Base-by-base conservation (phyloP, 2,797 vertebrate species). In the Coendou prehensilis region DNA sequence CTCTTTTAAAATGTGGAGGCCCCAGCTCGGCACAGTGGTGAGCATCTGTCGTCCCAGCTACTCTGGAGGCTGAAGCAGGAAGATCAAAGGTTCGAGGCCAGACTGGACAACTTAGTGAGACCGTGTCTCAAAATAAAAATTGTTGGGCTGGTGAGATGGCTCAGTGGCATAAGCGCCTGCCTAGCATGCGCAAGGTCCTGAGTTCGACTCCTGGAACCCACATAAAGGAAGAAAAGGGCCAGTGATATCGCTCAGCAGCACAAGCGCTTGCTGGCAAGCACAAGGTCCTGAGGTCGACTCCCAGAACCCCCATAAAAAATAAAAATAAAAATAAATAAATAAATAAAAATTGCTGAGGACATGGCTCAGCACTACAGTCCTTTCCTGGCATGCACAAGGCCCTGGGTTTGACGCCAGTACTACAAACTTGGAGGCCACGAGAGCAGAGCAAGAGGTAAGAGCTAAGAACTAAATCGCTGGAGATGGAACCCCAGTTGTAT, bases 401-500 rank as follows among this genome's bases (percentile, higher is more conserved):
- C 28, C 75, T 33, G 6, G 75, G 50, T 52, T 52, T 28, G 33
- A 33, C 9, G 13, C 75, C 15, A 52, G 28, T 9, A 9, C 75
- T 78, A 10, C 33, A 33, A 52, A 54, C 28, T 9, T 5, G 14
- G 67, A 45, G 11, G 30, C 23, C 30, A 9, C 7, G 17, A 28
- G 4, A 2, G n/a, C 28, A 26, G 22, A 2, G 10, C 26, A 23
- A 0, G 0, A 37, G 13, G 15, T 10, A 14, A n/a, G 56, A 37
- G 63, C 33, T 30, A 20, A 71, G 56, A 56, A n/a, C 78, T 18
- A 23, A 41, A 9, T 50, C 6, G 45, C 47, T 1, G 9, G 15
- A 50, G 20, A 2, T 2, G 7, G 54, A 80, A 26, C 26, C 50
- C 67, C 2, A 30, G 88, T 59, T 73, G 54, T 4, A 14, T 17